These are phyloP conservation scores for Pimephales promelas DNA, from an alignment of 2,113 vertebrate species.

Conservation along the genomic window DNA sequence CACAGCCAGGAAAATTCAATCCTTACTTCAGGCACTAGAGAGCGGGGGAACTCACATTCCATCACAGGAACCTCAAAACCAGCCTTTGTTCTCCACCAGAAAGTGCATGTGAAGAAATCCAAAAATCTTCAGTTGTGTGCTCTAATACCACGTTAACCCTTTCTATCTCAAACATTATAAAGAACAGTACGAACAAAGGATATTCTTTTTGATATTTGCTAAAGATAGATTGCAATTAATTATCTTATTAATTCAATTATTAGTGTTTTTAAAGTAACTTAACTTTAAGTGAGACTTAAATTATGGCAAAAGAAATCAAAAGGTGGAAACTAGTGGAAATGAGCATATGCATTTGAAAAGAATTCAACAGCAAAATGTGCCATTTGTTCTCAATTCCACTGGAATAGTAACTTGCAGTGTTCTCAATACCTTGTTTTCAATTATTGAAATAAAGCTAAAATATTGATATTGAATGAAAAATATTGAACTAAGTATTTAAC, in stretches of 20 bases:
- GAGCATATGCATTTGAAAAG: not conserved
- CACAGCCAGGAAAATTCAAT: not conserved
- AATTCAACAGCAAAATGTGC: not conserved
- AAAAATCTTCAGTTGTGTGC: not conserved
- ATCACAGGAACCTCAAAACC: not conserved
- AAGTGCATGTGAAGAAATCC: not conserved
- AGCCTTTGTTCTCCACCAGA: slow-evolving; percentile 9
- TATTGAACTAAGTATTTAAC: not conserved
- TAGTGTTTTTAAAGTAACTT: not conserved
- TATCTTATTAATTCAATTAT: not conserved
- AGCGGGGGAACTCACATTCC: not conserved
- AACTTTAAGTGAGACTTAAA: not conserved
- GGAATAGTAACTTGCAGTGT: not conserved
- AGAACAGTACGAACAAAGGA: not conserved
- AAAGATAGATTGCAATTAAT: no score
- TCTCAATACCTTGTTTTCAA: no score
- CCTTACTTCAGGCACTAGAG: not conserved
- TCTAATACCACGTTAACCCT: not conserved
- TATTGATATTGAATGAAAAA: not conserved
- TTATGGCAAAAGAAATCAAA: not conserved
- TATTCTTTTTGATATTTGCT: not conserved
- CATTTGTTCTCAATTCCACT: not conserved
- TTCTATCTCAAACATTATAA: not conserved
- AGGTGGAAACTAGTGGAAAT: not conserved
- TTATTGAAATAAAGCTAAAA: not conserved